Evolutionary conservation across 1,140 invertebrate genomes (phyloP).

Genomic region (Drosophila nebulosa): DNA sequence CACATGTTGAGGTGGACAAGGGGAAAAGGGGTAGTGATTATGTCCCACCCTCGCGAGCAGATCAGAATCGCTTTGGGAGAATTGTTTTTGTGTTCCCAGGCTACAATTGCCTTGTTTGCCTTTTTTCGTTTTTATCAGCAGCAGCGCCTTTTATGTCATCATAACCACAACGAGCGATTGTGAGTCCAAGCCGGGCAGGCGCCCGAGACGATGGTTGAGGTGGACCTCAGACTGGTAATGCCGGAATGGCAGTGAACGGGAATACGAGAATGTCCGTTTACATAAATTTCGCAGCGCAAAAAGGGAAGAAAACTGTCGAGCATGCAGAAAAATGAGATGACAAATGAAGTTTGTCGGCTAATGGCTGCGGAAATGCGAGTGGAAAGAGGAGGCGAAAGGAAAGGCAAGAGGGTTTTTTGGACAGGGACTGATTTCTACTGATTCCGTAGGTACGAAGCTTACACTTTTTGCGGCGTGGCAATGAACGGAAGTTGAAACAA

Average conservation of each 20-base stretch:
- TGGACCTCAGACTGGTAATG: not conserved
- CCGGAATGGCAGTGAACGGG: constrained; percentile 30
- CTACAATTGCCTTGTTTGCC: constrained; percentile 62
- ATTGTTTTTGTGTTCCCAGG: constrained; percentile 48
- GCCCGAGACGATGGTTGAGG: not conserved
- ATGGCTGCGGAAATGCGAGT: constrained; percentile 75
- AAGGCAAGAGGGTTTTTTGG: not conserved
- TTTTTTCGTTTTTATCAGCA: constrained; percentile 63
- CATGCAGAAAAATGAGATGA: constrained; percentile 78
- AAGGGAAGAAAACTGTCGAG: constrained; percentile 73
- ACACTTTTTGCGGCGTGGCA: constrained; percentile 77
- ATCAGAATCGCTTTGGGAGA: constrained; percentile 60
- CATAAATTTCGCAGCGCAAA: constrained; percentile 71
- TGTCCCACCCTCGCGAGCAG: constrained; percentile 8
- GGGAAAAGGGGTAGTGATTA: not conserved
- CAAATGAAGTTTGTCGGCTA: constrained; percentile 79
- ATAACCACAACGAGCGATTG: constrained; percentile 63
- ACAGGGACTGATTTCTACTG: constrained; percentile 2
- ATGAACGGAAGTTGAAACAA: constrained; percentile 79
- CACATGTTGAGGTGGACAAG: not conserved
- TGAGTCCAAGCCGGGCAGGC: constrained; percentile 23
- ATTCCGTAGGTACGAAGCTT: constrained; percentile 61
- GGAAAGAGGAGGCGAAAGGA: not conserved
- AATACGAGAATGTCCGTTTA: constrained; percentile 72
- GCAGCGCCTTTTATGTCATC: constrained; percentile 74